A percentile compares a stretch with the other conserved stretches of the same genome.
Conservation (phyloP, 1,140 invertebrate species). For the Teleogryllus occipitalis region DNA sequence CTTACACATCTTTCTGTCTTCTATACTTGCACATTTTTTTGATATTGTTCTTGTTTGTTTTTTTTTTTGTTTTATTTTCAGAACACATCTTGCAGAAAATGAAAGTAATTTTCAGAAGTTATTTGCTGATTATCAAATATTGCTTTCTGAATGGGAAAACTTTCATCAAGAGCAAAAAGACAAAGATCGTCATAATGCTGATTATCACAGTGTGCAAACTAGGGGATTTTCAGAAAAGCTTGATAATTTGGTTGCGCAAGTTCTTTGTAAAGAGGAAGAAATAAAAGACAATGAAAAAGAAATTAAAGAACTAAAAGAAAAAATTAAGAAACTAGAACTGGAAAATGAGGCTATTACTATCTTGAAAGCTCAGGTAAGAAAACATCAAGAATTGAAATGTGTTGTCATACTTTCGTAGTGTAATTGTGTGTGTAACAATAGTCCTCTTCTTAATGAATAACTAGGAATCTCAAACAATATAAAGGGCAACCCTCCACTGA, state of each 20-base stretch:
- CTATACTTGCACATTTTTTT: neutral
- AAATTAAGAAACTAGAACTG: slow-evolving; percentile 7
- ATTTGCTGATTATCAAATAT: neutral
- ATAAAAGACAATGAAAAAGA: slow-evolving; percentile 7
- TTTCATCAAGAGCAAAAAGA: neutral
- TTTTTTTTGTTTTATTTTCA: slow-evolving; percentile 8
- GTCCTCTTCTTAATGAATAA: too few relatives aligned
- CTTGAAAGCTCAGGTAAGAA: slow-evolving; percentile 19
- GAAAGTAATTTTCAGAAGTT: slow-evolving; percentile 7
- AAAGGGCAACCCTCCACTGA: too few relatives aligned
- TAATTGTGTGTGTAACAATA: too few relatives aligned
- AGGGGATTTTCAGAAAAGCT: slow-evolving; percentile 18
- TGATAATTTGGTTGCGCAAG: slow-evolving; percentile 16
- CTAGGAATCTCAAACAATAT: too few relatives aligned
- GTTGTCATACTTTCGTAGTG: too few relatives aligned
- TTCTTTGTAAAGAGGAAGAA: slow-evolving; percentile 14
- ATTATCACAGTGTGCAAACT: slow-evolving; percentile 11
- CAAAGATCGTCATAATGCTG: slow-evolving; percentile 11
- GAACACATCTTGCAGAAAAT: neutral
- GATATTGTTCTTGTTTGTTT: neutral
- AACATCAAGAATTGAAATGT: too few relatives aligned
- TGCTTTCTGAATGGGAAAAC: slow-evolving; percentile 7
- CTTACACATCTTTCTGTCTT: neutral
- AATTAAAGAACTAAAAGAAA: slow-evolving; percentile 6
- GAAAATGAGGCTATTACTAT: slow-evolving; percentile 18